Evolutionary conservation across 2,113 vertebrate genomes (phyloP).

Genomic region (Scopus umbretta): DNA sequence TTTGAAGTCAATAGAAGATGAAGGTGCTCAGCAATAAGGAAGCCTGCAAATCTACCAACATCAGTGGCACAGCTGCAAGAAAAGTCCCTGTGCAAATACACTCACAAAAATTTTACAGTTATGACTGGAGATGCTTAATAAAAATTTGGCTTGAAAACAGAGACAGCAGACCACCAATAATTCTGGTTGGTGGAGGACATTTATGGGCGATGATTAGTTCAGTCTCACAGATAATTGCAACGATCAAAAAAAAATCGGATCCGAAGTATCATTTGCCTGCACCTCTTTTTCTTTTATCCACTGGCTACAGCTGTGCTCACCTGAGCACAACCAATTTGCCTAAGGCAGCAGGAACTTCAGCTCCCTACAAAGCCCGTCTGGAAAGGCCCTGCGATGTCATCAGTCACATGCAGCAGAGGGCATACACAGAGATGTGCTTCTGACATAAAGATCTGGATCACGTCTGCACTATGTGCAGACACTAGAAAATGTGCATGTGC

Average conservation of each 20-base stretch:
- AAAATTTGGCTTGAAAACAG: not conserved
- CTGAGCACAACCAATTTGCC: not conserved
- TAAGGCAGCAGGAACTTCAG: not conserved
- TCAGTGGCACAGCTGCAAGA: not conserved
- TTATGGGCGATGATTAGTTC: not conserved
- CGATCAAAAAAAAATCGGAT: not conserved
- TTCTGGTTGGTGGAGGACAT: not conserved
- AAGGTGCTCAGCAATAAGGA: not conserved
- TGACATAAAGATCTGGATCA: not conserved
- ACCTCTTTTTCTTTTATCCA: not conserved
- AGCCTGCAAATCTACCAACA: not conserved
- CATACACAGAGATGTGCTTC: not conserved
- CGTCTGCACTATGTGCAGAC: not conserved
- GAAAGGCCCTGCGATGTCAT: not conserved
- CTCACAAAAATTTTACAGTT: not conserved
- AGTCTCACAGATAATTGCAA: not conserved
- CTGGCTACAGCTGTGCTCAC: not conserved
- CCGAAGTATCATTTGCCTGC: not conserved
- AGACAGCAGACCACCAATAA: not conserved
- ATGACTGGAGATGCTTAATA: not conserved
- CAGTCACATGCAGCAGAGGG: not conserved
- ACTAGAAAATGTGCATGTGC: not conserved
- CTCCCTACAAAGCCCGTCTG: not conserved
- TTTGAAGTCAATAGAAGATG: not conserved
- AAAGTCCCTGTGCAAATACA: not conserved